Evolutionary conservation across 2,888 invertebrate species (phyloP), one percentile per base, ranked within the genome.

Genomic region (Plagodis pulveraria): DNA sequence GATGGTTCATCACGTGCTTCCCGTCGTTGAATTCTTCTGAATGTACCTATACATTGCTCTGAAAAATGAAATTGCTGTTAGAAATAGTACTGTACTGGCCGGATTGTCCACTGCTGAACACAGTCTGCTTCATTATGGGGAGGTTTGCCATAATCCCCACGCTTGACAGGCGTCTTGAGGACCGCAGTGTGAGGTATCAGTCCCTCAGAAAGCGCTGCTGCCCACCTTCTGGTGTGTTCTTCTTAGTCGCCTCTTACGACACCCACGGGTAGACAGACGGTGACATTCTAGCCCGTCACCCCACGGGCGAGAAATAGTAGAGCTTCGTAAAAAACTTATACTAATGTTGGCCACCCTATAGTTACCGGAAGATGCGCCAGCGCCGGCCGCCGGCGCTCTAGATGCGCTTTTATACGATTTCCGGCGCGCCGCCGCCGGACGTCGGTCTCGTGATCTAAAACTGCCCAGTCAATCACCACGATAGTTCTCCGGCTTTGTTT

Each of bases 401-500:
- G 84, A 87, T 89, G 89, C 82, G 87, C 86, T 86, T 90, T 91
- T 90, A 22, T 22, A 91, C 84, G 87, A 89, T 87, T 91, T 91
- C 92, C 91, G 87, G 88, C 80, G 79, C 79, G 84, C 75, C 77
- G 70, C 69, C 72, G 73, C 75, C 78, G 80, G 78, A 75, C 77
- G 77, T 71, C 71, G 69, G 63, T 71, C 73, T 72, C 69, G 67
- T 66, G 54, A 67, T 71, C 78, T 78, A 75, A 77, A 78, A 74
- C 76, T 66, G 78, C 72, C 72, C 76, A 72, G 73, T 79, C 76
- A 72, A 75, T 74, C 78, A 71, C 63, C 71, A 65, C 70, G 71
- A 66, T 70, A 72, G 69, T 68, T 67, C 67, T 51, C 33, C 69
- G 50, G 62, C 63, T 71, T 67, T 69, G 66, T 67, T 71, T 71